Percentiles rank a stretch among this genome's conserved stretches.
Conservation (phyloP, 1,140 invertebrate species). For the Adelges cooleyi region DNA sequence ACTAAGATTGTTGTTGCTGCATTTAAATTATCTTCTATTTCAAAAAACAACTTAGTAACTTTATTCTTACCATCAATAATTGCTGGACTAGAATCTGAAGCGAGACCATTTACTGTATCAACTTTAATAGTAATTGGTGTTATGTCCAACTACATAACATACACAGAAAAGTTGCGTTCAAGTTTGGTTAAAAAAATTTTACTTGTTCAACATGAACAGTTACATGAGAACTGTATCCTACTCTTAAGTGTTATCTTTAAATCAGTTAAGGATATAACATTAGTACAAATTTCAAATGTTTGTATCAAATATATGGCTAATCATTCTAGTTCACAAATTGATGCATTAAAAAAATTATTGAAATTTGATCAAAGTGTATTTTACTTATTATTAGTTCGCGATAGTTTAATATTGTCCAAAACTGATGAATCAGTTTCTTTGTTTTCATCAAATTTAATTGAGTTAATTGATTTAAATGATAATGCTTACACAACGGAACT, state of each 20-base stretch:
- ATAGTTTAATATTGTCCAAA: not conserved
- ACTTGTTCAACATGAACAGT: not conserved
- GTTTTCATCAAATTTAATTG: slow-evolving; percentile 17
- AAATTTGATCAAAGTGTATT: slow-evolving; percentile 9
- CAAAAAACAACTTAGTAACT: slow-evolving; percentile 42
- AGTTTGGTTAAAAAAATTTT: slow-evolving; percentile 7
- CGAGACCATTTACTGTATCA: slow-evolving; percentile 57
- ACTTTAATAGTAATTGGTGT: slow-evolving; percentile 52
- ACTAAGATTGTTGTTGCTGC: slow-evolving; percentile 16
- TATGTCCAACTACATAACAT: slow-evolving; percentile 49
- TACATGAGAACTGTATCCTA: slow-evolving; percentile 15
- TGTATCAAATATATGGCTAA: slow-evolving; percentile 16
- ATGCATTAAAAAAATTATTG: slow-evolving; percentile 22
- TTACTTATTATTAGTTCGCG: slow-evolving; percentile 8
- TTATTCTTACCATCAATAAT: slow-evolving; percentile 56
- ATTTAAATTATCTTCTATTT: slow-evolving; percentile 13
- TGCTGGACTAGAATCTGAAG: slow-evolving; percentile 52
- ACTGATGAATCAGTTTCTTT: not conserved
- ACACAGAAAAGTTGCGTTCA: slow-evolving; percentile 44
- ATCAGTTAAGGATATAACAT: not conserved
- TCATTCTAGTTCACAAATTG: not conserved
- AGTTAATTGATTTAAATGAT: slow-evolving; percentile 1
- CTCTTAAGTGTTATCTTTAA: slow-evolving; percentile 6
- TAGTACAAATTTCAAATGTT: not conserved
- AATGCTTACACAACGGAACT: slow-evolving; percentile 11